These are phyloP conservation scores for Sesamia inferens DNA, from an alignment of 2,888 invertebrate species.

Conservation along the genomic window DNA sequence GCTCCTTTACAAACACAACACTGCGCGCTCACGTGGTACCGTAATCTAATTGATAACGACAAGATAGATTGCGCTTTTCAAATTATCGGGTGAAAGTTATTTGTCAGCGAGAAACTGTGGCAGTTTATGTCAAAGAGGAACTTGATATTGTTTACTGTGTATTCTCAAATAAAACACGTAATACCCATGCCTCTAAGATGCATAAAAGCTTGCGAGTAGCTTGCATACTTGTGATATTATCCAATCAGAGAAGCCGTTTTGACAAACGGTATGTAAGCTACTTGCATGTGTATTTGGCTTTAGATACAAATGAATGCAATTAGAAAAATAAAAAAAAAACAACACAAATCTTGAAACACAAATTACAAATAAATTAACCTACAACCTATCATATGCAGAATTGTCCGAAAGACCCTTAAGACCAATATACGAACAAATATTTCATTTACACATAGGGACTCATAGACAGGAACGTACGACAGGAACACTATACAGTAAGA, in stretches of 20 bases:
- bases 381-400: no score
- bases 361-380: not conserved
- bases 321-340: not conserved
- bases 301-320: not conserved
- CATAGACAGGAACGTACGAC: no score
- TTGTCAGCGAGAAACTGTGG: conserved; percentile 1
- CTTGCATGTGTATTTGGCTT: not conserved
- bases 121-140: not conserved
- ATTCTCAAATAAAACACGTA: not conserved
- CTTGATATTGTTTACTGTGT: not conserved
- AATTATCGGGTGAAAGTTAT: conserved; percentile 28
- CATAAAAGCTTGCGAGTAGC: not conserved
- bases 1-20: conserved; percentile 38
- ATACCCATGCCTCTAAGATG: no score
- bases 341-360: not conserved
- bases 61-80: conserved; percentile 44
- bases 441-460: no score
- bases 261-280: not conserved
- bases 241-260: not conserved
- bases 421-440: no score
- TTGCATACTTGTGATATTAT: not conserved
- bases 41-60: conserved; percentile 50
- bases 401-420: no score
- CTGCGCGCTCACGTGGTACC: conserved; percentile 11
- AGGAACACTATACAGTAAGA: no score